Conservation (phyloP, 2,888 invertebrate species). For the Cephus runcator region DNA sequence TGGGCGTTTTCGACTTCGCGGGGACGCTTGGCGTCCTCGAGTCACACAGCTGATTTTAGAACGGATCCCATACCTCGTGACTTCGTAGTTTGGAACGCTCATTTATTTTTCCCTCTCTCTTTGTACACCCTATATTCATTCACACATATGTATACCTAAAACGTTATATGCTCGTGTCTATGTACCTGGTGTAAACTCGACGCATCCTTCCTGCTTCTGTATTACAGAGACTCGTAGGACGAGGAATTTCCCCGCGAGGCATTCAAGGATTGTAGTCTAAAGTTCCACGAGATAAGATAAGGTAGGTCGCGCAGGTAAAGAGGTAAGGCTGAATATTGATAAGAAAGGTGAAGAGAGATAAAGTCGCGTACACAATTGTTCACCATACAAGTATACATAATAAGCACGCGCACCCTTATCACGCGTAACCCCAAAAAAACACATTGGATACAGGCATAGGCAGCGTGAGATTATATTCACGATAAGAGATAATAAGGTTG, state of each 20-base stretch:
- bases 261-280: neutral
- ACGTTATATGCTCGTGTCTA: neutral
- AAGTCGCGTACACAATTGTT: neutral
- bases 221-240: neutral
- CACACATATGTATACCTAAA: neutral
- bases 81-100: neutral
- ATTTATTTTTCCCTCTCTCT: neutral
- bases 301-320: neutral
- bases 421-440: neutral
- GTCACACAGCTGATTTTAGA: neutral
- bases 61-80: neutral
- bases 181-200: neutral
- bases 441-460: neutral
- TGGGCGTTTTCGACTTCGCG: neutral
- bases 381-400: neutral
- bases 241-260: neutral
- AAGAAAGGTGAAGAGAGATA: neutral
- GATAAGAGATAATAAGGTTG: conserved; percentile 22
- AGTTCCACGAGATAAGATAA: neutral
- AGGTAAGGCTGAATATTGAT: neutral
- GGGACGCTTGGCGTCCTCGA: neutral
- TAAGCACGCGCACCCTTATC: neutral
- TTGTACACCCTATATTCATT: neutral
- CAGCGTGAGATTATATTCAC: neutral
- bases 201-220: neutral